These are phyloP conservation scores for Palythoa grandiflora DNA, from an alignment of 92 coral and sea anemone genomes.

Conservation along the genomic window DNA sequence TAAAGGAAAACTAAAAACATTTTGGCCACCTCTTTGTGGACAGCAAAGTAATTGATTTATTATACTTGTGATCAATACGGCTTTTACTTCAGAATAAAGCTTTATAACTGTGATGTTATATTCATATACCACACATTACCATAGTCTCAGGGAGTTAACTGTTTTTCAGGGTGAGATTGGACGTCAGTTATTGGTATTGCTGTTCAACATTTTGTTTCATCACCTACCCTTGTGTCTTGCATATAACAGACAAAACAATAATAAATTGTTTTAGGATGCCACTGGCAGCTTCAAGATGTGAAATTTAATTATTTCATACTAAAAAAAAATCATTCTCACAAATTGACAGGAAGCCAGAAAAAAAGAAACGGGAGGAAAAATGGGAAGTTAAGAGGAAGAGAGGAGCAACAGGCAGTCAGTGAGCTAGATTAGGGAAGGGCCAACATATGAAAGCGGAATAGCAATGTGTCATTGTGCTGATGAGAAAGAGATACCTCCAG, in stretches of 20 bases:
- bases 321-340: constrained; percentile 24
- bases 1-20: no score
- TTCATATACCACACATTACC: constrained; percentile 44
- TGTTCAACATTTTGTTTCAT: background rate
- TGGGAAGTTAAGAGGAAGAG: constrained; percentile 45
- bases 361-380: constrained; percentile 44
- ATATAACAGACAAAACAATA: constrained; percentile 5
- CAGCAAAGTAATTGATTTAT: no score
- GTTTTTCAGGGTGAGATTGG: no score
- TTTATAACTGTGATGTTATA: constrained; percentile 22
- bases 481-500: constrained; percentile 40
- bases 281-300: constrained; percentile 44
- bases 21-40: no score
- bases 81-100: constrained; percentile 28
- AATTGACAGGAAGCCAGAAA: constrained; percentile 45
- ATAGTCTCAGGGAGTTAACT: constrained; percentile 18
- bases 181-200: no score
- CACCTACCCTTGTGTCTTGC: constrained; percentile 44
- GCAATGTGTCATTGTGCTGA: constrained; percentile 36
- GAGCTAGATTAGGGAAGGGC: constrained; percentile 38
- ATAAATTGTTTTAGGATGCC: constrained; percentile 15
- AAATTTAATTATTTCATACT: constrained; percentile 34
- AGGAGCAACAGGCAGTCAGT: constrained; percentile 47
- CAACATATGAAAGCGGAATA: constrained; percentile 40
- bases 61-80: background rate